Evolutionary conservation across 2,888 invertebrate species (phyloP), one percentile per base, ranked within the genome.

Genomic region (Eristalis arbustorum): DNA sequence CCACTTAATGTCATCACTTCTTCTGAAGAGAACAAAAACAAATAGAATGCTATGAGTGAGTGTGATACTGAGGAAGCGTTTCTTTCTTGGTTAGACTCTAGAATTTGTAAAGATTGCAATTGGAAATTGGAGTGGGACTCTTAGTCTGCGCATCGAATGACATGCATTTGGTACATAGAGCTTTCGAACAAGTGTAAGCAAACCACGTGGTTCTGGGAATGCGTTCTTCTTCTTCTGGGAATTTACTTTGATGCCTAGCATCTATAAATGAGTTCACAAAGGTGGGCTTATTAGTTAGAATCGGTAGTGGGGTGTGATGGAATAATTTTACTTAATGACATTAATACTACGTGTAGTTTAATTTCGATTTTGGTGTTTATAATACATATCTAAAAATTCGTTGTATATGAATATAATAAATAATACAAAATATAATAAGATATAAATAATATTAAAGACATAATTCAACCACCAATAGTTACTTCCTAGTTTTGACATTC

Each of bases 61-160:
- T 79, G 34, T 40, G 66, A 74, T 84, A 80, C 67, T 42, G 31
- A 80, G 84, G 75, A 84, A 84, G 71, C 68, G 62, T 80, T 73
- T 74, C 73, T 56, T 56, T 69, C 37, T 56, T 14, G 34, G n/a
- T 73, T 42, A 25, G 57, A 25, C 18, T 69, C 59, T 13, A 69
- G 69, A 49, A 66, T 75, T 75, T 71, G 69, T 57, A 13, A 37
- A 68, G 63, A 49, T 77, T 77, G 61, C 40, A 69, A 69, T 66
- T 64, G 59, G 67, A 61, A 67, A 67, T 67, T 74, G 37, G 34
- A 67, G 34, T 69, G 64, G 22, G 10, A 49, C 25, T 57, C 57
- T 18, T 57, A 49, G 49, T 49, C 49, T 64, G 23, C 28, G 31
- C 23, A 49, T 49, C 49, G 13, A 28, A 63, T 75, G 76, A 67